Conservation (phyloP, 2,113 vertebrate genomes). For the Morone chrysops region DNA sequence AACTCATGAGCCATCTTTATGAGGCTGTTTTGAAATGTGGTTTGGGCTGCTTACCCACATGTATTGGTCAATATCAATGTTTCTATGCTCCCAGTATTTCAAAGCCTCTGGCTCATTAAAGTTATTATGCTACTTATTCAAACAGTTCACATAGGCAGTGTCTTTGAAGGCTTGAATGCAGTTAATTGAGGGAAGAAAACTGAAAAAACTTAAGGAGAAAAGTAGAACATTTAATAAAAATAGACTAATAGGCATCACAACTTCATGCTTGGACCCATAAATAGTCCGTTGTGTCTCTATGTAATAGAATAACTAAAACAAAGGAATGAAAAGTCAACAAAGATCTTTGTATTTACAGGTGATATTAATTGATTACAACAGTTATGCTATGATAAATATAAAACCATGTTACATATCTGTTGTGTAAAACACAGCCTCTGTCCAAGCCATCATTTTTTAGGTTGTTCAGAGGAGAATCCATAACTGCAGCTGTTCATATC, state of each 20-base stretch:
- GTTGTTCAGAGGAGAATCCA: slow-evolving; percentile 16
- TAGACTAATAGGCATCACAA: background rate
- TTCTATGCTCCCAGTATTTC: slow-evolving; percentile 23
- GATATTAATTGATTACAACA: background rate
- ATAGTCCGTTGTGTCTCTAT: slow-evolving; percentile 6
- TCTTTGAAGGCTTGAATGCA: slow-evolving; percentile 12
- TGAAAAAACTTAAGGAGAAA: background rate
- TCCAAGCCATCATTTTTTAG: background rate
- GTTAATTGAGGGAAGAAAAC: background rate
- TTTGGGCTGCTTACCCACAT: slow-evolving; percentile 36
- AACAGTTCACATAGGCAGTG: background rate
- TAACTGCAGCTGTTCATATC: slow-evolving; percentile 34
- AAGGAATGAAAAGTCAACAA: background rate
- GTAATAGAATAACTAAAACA: background rate
- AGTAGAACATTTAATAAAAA: slow-evolving; percentile 6
- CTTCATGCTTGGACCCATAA: background rate
- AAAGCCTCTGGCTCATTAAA: slow-evolving; percentile 37
- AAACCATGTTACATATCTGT: background rate
- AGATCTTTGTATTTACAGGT: background rate
- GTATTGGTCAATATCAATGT: slow-evolving; percentile 38
- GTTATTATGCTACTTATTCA: slow-evolving; percentile 18
- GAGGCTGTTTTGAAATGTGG: slow-evolving; percentile 65
- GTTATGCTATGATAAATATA: background rate
- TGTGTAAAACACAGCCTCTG: background rate
- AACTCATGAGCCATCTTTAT: slow-evolving; percentile 54